Base-by-base conservation (phyloP, 2,797 vertebrate species). In the Cercopithecus neglectus region DNA sequence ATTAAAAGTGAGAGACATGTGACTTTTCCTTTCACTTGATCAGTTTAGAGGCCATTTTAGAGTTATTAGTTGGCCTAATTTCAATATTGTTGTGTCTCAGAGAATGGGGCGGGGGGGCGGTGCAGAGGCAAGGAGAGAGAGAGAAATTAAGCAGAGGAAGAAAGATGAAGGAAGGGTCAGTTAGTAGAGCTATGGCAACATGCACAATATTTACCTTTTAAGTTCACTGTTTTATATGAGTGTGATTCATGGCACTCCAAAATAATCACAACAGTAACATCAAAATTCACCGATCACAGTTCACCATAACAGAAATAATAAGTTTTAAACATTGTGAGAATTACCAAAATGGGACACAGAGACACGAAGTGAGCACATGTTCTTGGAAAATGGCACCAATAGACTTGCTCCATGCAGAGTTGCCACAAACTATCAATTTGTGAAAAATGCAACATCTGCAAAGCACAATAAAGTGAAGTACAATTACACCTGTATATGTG, bases 21-120 rank as follows among this genome's bases (percentile, higher is more conserved):
- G 78, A 80, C 21, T 79, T 33, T 53, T 79, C 48, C 76, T 50
- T 53, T 80, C 48, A 50, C 48, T 80, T 53, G 33, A 80, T 53
- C 33, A 80, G 11, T 53, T 53, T 67, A 76, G 26, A 76, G 48
- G 78, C n/a, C 48, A 80, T 36, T n/a, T 33, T 50, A 80, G 5
- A 12, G 33, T 80, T 80, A 53, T 36, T 36, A 33, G n/a, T 5
- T 13, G 19, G 48, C 21, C 48, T 80, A 80, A 80, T 53, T 53
- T 53, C 44, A 80, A 53, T 80, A 22, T 36, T 22, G 11, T 36
- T 36, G 19, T 79, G 19, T 79, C 33, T 53, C 12, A n/a, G 17
- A n/a, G 33, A 53, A 53, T n/a, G 8, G 48, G 0, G 11, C 2
- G 0, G 11, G 12, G 5, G 5, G 19, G 8, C 1, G 0, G 14